phyloP scores from a whole-genome alignment of 2,888 invertebrate genomes.

The Pachydiplax longipennis region DNA sequence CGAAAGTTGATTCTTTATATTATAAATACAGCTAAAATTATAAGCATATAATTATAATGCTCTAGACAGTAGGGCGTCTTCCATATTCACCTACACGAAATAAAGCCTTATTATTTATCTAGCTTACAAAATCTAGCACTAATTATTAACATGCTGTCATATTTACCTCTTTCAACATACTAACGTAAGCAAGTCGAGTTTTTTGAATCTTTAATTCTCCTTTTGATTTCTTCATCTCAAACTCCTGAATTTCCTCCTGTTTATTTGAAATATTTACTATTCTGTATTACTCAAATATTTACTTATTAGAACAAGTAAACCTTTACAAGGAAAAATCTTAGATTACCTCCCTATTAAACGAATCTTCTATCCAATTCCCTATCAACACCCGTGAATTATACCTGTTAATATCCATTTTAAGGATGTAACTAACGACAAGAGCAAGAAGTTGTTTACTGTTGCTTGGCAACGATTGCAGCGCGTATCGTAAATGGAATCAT shows the following conservation, averaged over 20 bases:
- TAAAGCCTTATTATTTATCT: too few species aligned
- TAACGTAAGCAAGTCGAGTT: background rate
- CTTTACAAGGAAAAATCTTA: background rate
- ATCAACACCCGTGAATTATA: conserved; percentile 46
- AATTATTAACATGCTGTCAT: too few species aligned
- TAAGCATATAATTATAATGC: too few species aligned
- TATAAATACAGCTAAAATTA: too few species aligned
- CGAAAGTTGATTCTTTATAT: too few species aligned
- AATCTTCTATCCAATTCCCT: conserved; percentile 47
- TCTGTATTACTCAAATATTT: background rate
- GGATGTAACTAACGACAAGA: background rate
- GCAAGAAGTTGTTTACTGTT: conserved; percentile 30
- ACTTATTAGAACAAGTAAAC: background rate
- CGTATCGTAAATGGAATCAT: conserved; percentile 11
- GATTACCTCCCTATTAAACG: conserved; percentile 44
- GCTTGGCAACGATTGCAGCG: conserved; percentile 47
- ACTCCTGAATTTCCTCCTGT: background rate
- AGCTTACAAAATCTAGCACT: too few species aligned
- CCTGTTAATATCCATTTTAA: conserved; percentile 1
- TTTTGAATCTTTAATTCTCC: conserved; percentile 9
- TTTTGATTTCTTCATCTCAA: background rate
- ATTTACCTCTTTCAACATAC: conserved; percentile 33
- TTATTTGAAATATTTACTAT: background rate
- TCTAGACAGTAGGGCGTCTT: too few species aligned
- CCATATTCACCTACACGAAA: too few species aligned